Base-by-base conservation (phyloP, 1,140 invertebrate genomes). In the Aphelinus certus region DNA sequence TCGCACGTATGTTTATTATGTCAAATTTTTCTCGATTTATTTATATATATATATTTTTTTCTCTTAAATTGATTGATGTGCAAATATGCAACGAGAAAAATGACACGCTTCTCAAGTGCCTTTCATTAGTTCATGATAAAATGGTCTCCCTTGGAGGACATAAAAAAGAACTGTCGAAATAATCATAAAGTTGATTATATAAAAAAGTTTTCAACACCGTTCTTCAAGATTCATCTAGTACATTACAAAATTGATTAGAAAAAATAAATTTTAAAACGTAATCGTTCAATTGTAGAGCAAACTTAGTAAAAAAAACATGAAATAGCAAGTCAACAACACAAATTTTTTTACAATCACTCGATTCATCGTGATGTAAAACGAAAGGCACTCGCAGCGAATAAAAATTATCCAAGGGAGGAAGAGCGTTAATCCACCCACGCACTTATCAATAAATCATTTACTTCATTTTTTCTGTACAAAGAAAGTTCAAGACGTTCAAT, bases 391-490 rank as follows among this genome's bases (percentile, higher is more conserved):
- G 76, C 51, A 74, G 67, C 57, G 62, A 74, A 71, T 71, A 70
- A 71, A 74, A 60, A 48, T 64, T 69, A 62, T 69, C 69, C 45
- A 74, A 53, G 62, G 67, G 45, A 67, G 76, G 72, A 74, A 71
- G 71, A 71, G 60, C 61, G 43, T 56, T 48, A 77, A 63, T 73
- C 66, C 70, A 76, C 57, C 75, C 66, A 26, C 53, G 71, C 61
- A 72, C 75, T 68, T 76, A 73, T 71, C 42, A 61, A 71, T 70
- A 73, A 71, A 58, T 77, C 62, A 73, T 77, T 74, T 66, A 61
- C 68, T 67, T 74, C 62, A 66, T 71, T 70, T 70, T 73, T 53
- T 73, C 71, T 79, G 75, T 79, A 79, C 77, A 79, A 79, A 77
- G 70, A 75, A 79, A 70, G 57, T 71, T 75, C 51, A 76, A 73